Conservation (phyloP, 2,113 vertebrate genomes). For the Varanus salvator region DNA sequence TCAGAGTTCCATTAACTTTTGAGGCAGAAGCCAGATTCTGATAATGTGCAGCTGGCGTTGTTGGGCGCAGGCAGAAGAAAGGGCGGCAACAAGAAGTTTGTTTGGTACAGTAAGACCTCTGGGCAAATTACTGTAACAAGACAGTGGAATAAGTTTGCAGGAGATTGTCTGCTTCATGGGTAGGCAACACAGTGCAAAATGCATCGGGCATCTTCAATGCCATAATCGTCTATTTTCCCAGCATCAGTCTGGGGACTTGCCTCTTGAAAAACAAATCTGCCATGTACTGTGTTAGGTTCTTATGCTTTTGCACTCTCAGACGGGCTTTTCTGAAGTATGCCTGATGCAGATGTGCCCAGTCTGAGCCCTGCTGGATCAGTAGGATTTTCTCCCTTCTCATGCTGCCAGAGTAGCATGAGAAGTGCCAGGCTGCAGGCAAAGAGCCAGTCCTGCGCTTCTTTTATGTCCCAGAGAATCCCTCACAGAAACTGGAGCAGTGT, state of each 20-base stretch:
- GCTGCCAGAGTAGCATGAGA: background rate
- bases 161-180: background rate
- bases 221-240: background rate
- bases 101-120: background rate
- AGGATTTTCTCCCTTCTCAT: background rate
- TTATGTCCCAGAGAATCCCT: background rate
- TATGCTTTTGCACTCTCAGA: background rate
- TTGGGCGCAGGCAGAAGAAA: background rate
- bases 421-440: background rate
- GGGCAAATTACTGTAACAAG: background rate
- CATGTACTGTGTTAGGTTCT: background rate
- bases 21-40: background rate
- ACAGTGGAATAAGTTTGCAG: background rate
- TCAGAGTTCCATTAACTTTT: conserved; percentile 10
- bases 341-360: background rate
- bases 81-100: background rate
- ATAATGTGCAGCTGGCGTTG: background rate
- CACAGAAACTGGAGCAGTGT: background rate
- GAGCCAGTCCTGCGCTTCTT: background rate
- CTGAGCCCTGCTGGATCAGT: background rate
- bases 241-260: background rate
- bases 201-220: background rate
- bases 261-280: too few species aligned
- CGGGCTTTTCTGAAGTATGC: background rate
- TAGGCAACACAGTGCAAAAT: background rate